Percentiles rank a stretch among this genome's conserved stretches.
Evolutionary conservation across 2,113 vertebrate genomes (phyloP).

Genomic region (Rhinolophus sinicus): DNA sequence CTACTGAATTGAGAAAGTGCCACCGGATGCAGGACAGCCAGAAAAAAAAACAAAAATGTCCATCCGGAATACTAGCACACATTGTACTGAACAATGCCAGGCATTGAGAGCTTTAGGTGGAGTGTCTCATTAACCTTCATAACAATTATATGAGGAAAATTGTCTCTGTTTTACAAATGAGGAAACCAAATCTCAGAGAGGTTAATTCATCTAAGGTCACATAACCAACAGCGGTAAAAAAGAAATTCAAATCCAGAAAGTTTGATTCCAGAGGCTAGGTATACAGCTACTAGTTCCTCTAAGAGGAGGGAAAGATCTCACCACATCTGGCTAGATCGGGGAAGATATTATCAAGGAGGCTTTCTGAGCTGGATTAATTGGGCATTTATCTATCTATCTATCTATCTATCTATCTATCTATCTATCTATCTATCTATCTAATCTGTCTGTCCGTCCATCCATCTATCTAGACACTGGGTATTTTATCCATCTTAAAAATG

Average conservation of each 20-base stretch:
- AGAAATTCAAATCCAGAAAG: background rate
- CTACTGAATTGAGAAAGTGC: background rate
- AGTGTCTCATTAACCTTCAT: background rate
- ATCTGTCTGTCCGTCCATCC: background rate
- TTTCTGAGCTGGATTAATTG: background rate
- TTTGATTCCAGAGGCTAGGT: background rate
- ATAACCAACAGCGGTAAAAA: background rate
- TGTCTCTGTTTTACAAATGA: background rate
- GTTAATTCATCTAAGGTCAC: constrained; percentile 8
- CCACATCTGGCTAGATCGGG: background rate
- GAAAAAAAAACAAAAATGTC: background rate
- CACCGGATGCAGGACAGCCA: background rate
- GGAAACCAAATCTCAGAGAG: background rate
- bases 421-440: background rate
- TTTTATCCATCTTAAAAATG: background rate
- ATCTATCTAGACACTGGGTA: background rate
- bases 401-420: background rate
- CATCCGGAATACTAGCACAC: background rate
- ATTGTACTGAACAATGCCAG: background rate
- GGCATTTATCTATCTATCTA: background rate
- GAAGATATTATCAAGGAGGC: background rate
- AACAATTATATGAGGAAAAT: background rate
- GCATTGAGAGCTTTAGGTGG: background rate
- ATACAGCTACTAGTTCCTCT: background rate
- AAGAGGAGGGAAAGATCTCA: background rate